phyloP scores from a whole-genome alignment of 2,888 invertebrate species.

The Stramonita haemastoma region DNA sequence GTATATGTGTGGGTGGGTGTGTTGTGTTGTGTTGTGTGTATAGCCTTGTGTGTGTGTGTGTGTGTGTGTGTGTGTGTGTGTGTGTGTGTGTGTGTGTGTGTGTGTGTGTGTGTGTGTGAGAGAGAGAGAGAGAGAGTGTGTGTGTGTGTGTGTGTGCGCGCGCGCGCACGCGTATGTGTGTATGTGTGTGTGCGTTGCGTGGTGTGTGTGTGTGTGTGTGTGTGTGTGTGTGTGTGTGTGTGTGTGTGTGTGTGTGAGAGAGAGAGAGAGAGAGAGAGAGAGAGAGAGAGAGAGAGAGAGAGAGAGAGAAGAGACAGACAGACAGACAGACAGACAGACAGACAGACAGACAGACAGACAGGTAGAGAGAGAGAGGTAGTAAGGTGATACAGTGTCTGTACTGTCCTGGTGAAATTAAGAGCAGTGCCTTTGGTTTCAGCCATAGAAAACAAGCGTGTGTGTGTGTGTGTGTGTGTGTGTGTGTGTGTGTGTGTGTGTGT shows the following conservation, averaged over 20 bases:
- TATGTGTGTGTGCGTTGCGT: not conserved
- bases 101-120: not conserved
- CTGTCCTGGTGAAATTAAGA: no score
- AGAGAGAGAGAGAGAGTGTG: not conserved
- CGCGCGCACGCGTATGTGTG: not conserved
- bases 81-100: not conserved
- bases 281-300: no score
- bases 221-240: not conserved
- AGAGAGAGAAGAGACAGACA: no score
- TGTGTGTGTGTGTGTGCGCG: not conserved
- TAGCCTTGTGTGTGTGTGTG: no score
- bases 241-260: not conserved
- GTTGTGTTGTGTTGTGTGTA: no score
- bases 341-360: no score
- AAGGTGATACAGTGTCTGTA: no score
- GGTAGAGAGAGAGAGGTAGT: no score
- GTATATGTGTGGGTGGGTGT: no score
- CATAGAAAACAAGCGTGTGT: not conserved
- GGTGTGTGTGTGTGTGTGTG: not conserved
- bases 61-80: not conserved
- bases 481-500: not conserved
- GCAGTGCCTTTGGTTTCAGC: no score
- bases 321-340: no score
- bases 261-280: no score
- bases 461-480: not conserved